Evolutionary conservation across 2,113 vertebrate species (phyloP).

Genomic region (Mus spicilegus): DNA sequence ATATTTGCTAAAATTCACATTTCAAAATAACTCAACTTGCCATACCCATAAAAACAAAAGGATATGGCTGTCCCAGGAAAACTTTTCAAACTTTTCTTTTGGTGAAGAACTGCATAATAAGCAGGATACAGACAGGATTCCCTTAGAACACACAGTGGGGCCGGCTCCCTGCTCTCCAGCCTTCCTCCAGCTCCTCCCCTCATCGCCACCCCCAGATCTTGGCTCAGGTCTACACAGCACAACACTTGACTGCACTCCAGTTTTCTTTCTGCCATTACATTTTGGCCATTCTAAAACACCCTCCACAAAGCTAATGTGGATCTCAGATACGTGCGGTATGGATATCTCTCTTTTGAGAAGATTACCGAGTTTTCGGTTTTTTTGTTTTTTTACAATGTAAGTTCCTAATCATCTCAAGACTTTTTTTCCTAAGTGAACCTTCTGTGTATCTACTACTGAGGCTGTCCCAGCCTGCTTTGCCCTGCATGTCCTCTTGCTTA

Average conservation of each 20-base stretch:
- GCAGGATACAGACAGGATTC: neutral
- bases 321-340: constrained; percentile 51
- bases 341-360: neutral
- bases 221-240: neutral
- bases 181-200: neutral
- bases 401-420: constrained; percentile 51
- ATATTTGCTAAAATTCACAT: neutral
- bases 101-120: constrained; percentile 25
- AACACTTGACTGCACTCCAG: constrained; percentile 44
- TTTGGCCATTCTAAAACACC: constrained; percentile 29
- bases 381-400: neutral
- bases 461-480: neutral
- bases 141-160: neutral
- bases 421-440: neutral
- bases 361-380: neutral
- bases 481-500: neutral
- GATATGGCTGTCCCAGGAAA: neutral
- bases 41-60: neutral
- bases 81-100: constrained; percentile 52
- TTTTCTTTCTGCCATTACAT: constrained; percentile 37
- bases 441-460: neutral
- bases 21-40: neutral
- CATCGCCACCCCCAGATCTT: neutral
- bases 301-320: neutral
- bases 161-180: neutral